Evolutionary conservation across 92 coral and sea anemone species (phyloP).

Genomic region (Pocillopora meandrina): DNA sequence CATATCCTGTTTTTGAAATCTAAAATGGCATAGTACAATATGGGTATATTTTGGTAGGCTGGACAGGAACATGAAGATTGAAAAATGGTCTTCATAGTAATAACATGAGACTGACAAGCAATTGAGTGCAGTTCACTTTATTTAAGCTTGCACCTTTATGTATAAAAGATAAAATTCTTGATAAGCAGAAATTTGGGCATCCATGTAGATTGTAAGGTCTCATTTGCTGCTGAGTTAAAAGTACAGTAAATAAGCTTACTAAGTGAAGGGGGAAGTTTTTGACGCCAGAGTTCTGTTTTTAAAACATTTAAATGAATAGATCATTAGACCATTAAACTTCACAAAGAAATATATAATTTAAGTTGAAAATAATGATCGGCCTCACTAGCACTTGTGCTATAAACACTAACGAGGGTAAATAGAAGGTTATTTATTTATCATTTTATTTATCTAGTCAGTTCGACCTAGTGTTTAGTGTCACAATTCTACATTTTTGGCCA

Average conservation of each 20-base stretch:
- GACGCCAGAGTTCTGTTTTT: slow-evolving; percentile 18
- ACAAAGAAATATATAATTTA: no score
- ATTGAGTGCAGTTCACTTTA: slow-evolving; percentile 34
- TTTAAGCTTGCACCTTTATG: slow-evolving; percentile 24
- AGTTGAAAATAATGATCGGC: no score
- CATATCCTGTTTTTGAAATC: slow-evolving; percentile 58
- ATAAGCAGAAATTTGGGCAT: slow-evolving; percentile 23
- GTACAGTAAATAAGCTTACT: slow-evolving; percentile 27
- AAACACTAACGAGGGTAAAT: no score
- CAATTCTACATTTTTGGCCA: slow-evolving; percentile 30
- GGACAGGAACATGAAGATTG: slow-evolving; percentile 21
- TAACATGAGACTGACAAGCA: slow-evolving; percentile 33
- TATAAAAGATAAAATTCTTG: slow-evolving; percentile 24
- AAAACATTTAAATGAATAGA: slow-evolving; percentile 27
- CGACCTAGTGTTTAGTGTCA: slow-evolving; percentile 34
- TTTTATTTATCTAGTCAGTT: no score
- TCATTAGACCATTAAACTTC: no score
- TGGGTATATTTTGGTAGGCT: slow-evolving; percentile 5
- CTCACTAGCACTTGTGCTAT: no score
- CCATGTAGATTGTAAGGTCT: slow-evolving; percentile 31
- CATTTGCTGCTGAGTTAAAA: slow-evolving; percentile 10
- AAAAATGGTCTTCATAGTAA: slow-evolving; percentile 30
- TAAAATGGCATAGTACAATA: slow-evolving; percentile 14
- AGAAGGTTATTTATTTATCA: no score
- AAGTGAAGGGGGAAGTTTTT: slow-evolving; percentile 21